Conservation (phyloP, 2,797 vertebrate genomes). For the Acrocephalus scirpaceus region DNA sequence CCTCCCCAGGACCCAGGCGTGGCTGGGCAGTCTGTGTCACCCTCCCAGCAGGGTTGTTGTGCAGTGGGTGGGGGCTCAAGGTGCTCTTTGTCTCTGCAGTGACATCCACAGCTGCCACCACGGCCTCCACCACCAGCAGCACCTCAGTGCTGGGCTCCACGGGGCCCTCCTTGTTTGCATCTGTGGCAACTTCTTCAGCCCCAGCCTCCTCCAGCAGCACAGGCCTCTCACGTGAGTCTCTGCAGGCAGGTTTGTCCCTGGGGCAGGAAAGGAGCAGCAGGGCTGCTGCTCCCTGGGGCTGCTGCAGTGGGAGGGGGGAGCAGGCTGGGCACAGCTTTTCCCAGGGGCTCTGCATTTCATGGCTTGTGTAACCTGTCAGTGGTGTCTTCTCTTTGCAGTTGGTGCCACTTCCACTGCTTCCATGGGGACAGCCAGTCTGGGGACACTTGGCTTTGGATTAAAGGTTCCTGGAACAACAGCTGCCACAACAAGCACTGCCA, state of each 20-base stretch:
- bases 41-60: neutral
- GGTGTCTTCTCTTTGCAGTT: slow-evolving; percentile 20
- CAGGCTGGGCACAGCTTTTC: neutral
- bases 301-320: neutral
- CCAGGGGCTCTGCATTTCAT: neutral
- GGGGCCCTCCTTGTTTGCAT: slow-evolving; percentile 32
- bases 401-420: slow-evolving; percentile 25
- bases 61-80: neutral
- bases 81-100: neutral
- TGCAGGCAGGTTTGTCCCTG: neutral
- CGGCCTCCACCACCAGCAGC: neutral
- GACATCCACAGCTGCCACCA: slow-evolving; percentile 32
- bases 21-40: neutral
- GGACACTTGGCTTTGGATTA: slow-evolving; percentile 61
- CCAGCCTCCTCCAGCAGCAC: slow-evolving; percentile 20
- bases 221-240: slow-evolving; percentile 74
- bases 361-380: fast-evolving
- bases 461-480: slow-evolving; percentile 65
- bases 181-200: slow-evolving; percentile 45
- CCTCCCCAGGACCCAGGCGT: fast-evolving
- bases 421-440: slow-evolving; percentile 26
- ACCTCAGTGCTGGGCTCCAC: slow-evolving; percentile 79
- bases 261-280: fast-evolving
- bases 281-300: neutral
- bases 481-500: neutral